Conservation (phyloP, 2,888 invertebrate genomes). For the Ganaspis brasiliensis region DNA sequence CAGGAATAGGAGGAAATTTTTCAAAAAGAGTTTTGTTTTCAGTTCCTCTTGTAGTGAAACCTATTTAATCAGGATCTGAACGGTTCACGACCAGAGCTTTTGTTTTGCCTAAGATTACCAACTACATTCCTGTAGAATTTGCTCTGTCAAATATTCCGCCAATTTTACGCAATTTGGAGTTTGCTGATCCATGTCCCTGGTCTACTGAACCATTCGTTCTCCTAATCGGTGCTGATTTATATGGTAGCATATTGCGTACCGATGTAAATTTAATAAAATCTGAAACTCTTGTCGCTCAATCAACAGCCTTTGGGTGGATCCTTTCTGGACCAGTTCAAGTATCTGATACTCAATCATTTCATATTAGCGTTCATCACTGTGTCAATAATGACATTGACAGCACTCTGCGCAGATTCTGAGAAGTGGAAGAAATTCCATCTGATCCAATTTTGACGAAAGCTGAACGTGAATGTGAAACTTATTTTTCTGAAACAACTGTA, state of each 20-base stretch:
- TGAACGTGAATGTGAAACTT: background rate
- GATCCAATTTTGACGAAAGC: background rate
- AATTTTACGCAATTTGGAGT: background rate
- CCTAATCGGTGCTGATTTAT: conserved; percentile 27
- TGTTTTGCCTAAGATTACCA: background rate
- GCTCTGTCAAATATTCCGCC: background rate
- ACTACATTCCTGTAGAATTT: background rate
- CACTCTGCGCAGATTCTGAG: background rate
- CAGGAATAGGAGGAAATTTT: conserved; percentile 19
- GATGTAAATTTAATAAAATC: background rate
- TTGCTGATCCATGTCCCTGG: background rate
- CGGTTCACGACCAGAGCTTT: background rate
- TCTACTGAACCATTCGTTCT: background rate
- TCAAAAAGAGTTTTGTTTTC: background rate
- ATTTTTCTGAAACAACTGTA: background rate
- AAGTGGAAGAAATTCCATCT: background rate
- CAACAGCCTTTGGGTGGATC: conserved; percentile 38
- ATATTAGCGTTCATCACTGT: background rate
- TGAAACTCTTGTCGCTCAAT: conserved; percentile 15
- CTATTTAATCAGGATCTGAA: background rate
- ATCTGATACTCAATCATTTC: background rate
- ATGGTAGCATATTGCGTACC: background rate
- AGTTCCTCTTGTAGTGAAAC: conserved; percentile 7
- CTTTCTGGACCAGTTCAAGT: conserved; percentile 30
- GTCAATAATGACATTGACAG: background rate